These are phyloP conservation scores for Cephonodes hylas DNA, from an alignment of 2,888 invertebrate species.

Conservation along the genomic window DNA sequence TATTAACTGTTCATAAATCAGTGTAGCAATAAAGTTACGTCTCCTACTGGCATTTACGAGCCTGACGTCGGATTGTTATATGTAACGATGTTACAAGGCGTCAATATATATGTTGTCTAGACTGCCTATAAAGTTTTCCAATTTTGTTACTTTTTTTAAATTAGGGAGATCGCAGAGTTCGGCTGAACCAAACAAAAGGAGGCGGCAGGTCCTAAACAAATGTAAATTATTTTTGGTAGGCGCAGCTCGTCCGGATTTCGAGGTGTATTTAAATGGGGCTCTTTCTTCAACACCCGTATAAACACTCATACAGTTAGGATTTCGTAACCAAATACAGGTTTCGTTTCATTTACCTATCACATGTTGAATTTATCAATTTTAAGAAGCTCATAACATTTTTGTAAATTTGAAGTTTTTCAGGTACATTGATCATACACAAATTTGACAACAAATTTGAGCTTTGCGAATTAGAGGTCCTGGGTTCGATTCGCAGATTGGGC, in stretches of 20 bases:
- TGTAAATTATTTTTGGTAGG: constrained; percentile 10
- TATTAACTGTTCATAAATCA: not conserved
- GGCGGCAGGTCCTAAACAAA: not conserved
- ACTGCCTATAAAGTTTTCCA: constrained; percentile 47
- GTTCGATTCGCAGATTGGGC: too few relatives aligned
- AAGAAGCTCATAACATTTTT: not conserved
- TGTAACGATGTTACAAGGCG: not conserved
- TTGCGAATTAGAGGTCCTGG: too few relatives aligned
- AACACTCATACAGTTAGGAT: not conserved
- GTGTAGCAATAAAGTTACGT: not conserved
- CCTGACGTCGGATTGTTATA: not conserved
- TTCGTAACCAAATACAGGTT: not conserved
- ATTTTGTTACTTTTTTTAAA: constrained; percentile 35
- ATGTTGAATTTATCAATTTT: not conserved
- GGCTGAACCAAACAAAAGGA: not conserved
- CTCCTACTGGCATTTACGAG: not conserved
- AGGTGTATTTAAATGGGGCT: not conserved
- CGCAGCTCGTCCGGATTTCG: not conserved
- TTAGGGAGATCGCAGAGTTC: not conserved
- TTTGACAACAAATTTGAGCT: too few relatives aligned
- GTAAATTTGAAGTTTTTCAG: too few relatives aligned
- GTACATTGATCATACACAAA: too few relatives aligned
- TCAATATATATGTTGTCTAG: constrained; percentile 38
- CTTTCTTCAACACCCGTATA: not conserved
- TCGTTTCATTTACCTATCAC: not conserved